phyloP scores from a whole-genome alignment of 1,140 invertebrate genomes.

The Chrysomallon squamiferum region DNA sequence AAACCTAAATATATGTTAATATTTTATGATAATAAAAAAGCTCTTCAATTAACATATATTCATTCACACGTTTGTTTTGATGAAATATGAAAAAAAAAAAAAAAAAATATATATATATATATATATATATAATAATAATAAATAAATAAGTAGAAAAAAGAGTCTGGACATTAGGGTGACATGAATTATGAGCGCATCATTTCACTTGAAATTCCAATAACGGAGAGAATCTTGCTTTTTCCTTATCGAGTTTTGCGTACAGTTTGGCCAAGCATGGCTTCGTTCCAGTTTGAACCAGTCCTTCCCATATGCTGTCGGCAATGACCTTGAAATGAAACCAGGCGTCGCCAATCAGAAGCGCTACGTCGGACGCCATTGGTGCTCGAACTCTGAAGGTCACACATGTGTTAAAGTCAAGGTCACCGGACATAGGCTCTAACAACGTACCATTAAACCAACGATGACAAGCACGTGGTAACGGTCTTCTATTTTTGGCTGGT shows the following conservation, averaged over 20 bases:
- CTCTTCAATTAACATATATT: no score
- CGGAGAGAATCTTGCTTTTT: slow-evolving; percentile 51
- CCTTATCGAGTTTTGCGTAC: slow-evolving; percentile 53
- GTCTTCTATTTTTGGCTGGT: slow-evolving; percentile 44
- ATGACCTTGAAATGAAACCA: slow-evolving; percentile 55
- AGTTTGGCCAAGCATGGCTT: slow-evolving; percentile 46
- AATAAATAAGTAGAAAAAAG: no score
- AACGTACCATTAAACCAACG: slow-evolving; percentile 55
- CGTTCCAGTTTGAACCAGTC: slow-evolving; percentile 48
- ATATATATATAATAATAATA: no score
- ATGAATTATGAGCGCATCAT: slow-evolving; percentile 20
- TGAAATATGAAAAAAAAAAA: no score
- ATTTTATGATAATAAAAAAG: no score
- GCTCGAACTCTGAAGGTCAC: slow-evolving; percentile 53
- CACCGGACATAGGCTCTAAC: slow-evolving; percentile 55
- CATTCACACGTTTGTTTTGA: no score
- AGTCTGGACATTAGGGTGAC: no score
- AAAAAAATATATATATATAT: no score
- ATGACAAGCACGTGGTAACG: slow-evolving; percentile 57
- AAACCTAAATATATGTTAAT: no score
- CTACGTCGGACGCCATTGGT: slow-evolving; percentile 51
- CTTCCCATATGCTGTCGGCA: slow-evolving; percentile 57
- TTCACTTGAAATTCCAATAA: slow-evolving; percentile 55
- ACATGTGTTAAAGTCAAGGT: slow-evolving; percentile 38
- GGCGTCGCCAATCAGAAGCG: slow-evolving; percentile 50